Conservation (phyloP, 1,140 invertebrate genomes). For the Sminthurides bifidus region DNA sequence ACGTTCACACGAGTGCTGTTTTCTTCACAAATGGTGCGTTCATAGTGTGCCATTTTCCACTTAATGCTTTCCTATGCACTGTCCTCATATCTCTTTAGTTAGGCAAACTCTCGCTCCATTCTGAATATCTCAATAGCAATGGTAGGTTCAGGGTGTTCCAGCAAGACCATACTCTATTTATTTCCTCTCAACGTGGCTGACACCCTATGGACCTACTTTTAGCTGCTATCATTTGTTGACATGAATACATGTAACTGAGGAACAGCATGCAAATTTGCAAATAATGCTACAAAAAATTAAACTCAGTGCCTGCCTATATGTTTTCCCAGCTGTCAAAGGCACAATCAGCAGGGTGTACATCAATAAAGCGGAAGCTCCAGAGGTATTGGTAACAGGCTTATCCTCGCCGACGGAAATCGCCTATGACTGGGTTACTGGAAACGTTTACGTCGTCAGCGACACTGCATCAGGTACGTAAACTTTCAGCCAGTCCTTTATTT, state of each 20-base stretch:
- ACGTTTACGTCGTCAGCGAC: background rate
- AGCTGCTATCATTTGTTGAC: no score
- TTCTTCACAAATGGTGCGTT: slow-evolving; percentile 1
- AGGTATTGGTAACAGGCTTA: background rate
- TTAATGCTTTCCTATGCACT: no score
- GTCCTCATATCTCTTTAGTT: background rate
- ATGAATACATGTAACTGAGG: no score
- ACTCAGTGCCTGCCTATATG: no score
- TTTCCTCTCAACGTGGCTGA: no score
- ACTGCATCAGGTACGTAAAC: background rate
- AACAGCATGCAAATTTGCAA: no score
- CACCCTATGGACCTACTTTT: no score
- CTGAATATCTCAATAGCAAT: no score
- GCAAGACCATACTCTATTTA: no score
- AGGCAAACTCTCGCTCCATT: no score
- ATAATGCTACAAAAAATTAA: no score
- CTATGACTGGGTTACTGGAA: slow-evolving; percentile 13
- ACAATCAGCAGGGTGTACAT: slow-evolving; percentile 2
- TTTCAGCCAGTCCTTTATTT: background rate
- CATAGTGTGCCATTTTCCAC: background rate
- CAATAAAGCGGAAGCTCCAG: background rate
- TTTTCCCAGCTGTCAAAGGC: background rate
- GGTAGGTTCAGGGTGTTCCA: background rate
- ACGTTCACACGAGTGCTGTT: background rate
- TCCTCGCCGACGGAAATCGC: background rate